These are phyloP conservation scores for Hermaeophaga mercurialis DNA, from an alignment of 2,888 invertebrate species.

Conservation along the genomic window DNA sequence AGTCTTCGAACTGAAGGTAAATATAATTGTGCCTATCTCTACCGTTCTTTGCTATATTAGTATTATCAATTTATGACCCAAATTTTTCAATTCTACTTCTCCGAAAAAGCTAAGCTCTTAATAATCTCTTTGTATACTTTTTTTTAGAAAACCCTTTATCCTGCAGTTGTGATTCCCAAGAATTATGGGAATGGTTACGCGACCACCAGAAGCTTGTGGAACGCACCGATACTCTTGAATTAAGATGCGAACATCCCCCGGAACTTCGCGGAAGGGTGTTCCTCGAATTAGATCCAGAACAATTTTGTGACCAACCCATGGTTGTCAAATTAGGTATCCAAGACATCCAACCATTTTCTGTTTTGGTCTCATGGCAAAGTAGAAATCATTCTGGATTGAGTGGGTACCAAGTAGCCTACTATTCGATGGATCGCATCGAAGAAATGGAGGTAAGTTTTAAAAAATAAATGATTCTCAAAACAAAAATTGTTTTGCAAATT, in stretches of 20 bases:
- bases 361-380: conserved; percentile 88
- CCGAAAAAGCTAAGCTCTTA: too few species aligned
- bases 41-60: too few species aligned
- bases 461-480: too few species aligned
- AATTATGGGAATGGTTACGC: conserved; percentile 90
- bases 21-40: too few species aligned
- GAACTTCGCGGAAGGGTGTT: conserved; percentile 77
- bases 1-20: conserved; percentile 81
- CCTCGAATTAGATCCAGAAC: conserved; percentile 77
- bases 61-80: too few species aligned
- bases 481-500: too few species aligned
- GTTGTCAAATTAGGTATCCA: conserved; percentile 84
- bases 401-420: conserved; percentile 86
- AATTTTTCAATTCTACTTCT: too few species aligned
- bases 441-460: conserved; percentile 68
- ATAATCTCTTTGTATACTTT: too few species aligned
- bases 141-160: conserved; percentile 83
- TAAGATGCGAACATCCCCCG: conserved; percentile 83
- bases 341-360: conserved; percentile 86
- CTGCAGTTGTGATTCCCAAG: conserved; percentile 89
- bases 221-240: conserved; percentile 62
- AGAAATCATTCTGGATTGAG: conserved; percentile 83
- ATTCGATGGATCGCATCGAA: conserved; percentile 67
- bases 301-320: conserved; percentile 84
- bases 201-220: conserved; percentile 80